Base-by-base conservation (phyloP, 2,113 vertebrate genomes). In the Xiphophorus maculatus region DNA sequence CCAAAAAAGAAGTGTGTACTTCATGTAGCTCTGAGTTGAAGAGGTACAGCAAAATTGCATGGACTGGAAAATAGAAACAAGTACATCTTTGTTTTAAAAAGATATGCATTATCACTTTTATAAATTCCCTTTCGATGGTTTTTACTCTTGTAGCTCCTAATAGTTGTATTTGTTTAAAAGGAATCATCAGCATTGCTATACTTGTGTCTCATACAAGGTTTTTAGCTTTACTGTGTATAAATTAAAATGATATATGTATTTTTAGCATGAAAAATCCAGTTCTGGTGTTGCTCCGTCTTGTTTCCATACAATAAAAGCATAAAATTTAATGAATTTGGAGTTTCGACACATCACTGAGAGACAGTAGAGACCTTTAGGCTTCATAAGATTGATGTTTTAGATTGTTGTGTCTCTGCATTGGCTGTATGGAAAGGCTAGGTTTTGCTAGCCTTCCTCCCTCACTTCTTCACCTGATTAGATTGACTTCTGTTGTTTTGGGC, bases 401-500 rank as follows among this genome's bases (percentile, higher is more conserved):
- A 84, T 76, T 77, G 66, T 42, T 48, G 32, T 74, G 42, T 35
- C 66, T 44, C 80, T 51, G 14, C 10, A 12, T 19, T 11, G 3
- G 35, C 35, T 37, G 10, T 37, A 10, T 37, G 10, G 7, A 58
- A 58, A 58, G 17, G 17, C 5, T 19, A 48, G 44, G 17, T 48
- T 2, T 78, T 73, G 69, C 54, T 66, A 70, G 61, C 74, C 42
- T 69, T 81, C 76, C 79, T 66, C 25, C 27, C 70, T 88, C 84
- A 87, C 89, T 84, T 88, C 77, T 74, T 71, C 72, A 79, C 79
- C 42, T 86, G 86, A 88, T 91, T 90, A 87, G 80, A 89, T 91
- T 90, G 92, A 92, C 87, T 84, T 75, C 77, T 73, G 84, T 86
- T 91, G 88, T 88, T 91, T 89, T 89, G 75, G 76, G 79, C 81